A percentile compares a stretch with the other conserved stretches of the same genome.
These are phyloP conservation scores for Pterophyllum scalare DNA, from an alignment of 2,113 vertebrate genomes.

Conservation along the genomic window DNA sequence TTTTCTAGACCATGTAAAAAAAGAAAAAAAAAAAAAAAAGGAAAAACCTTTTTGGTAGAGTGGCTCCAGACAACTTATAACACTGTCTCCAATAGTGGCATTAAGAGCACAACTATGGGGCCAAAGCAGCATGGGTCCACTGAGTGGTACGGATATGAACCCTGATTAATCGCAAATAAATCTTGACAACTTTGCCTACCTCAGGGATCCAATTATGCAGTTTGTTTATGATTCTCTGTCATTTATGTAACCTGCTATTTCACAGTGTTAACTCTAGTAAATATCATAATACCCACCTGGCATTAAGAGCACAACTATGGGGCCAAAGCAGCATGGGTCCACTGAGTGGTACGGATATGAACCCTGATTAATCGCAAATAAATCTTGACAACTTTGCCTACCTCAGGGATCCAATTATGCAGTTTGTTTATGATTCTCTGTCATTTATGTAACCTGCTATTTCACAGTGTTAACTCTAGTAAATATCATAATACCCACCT, in stretches of 20 bases:
- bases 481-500: constrained; percentile 74
- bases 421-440: constrained; percentile 66
- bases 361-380: constrained; percentile 71
- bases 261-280: constrained; percentile 71
- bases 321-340: constrained; percentile 52
- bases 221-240: constrained; percentile 64
- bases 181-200: constrained; percentile 58
- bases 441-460: constrained; percentile 70
- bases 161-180: constrained; percentile 71
- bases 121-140: constrained; percentile 51
- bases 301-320: too few relatives aligned
- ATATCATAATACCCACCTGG: constrained; percentile 73
- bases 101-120: constrained; percentile 41
- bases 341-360: constrained; percentile 51
- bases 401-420: constrained; percentile 73
- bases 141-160: constrained; percentile 53
- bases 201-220: constrained; percentile 72
- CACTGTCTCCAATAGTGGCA: constrained; percentile 54
- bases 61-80: constrained; percentile 59
- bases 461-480: constrained; percentile 72
- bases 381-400: constrained; percentile 58
- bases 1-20: constrained; percentile 24
- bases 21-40: constrained; percentile 22
- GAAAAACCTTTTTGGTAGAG: constrained; percentile 34
- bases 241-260: constrained; percentile 74